These are phyloP conservation scores for Rhinoraja longicauda DNA, from an alignment of 2,797 vertebrate species.

Conservation along the genomic window DNA sequence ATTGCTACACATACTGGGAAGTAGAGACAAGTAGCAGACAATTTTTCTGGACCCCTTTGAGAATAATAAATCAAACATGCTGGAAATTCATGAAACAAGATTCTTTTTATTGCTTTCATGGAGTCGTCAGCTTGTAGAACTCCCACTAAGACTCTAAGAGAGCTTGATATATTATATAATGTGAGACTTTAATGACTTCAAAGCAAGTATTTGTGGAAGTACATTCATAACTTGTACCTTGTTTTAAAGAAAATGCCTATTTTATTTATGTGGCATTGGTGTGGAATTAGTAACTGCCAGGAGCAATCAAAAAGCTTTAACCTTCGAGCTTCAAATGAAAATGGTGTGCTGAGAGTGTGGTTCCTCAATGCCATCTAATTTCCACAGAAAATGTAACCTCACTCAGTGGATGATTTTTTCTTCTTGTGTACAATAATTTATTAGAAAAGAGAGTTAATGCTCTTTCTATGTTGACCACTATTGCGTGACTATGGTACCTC, in stretches of 20 bases:
- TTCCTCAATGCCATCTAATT: neutral
- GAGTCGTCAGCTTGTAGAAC: neutral
- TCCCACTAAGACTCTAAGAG: neutral
- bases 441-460: neutral
- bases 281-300: neutral
- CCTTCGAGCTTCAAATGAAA: neutral
- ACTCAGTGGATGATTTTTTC: no score
- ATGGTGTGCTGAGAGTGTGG: neutral
- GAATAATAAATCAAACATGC: neutral
- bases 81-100: conserved; percentile 16
- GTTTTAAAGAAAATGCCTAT: neutral
- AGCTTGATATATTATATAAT: neutral
- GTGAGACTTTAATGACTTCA: neutral
- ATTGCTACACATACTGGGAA: neutral
- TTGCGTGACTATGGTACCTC: neutral
- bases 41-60: no score
- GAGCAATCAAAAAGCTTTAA: neutral
- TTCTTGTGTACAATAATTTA: neutral
- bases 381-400: neutral
- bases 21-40: neutral
- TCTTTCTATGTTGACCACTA: neutral
- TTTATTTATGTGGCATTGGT: neutral
- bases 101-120: neutral
- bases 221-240: neutral
- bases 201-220: neutral